Conservation (phyloP, 2,888 invertebrate genomes). For the Perizoma flavofasciatum region DNA sequence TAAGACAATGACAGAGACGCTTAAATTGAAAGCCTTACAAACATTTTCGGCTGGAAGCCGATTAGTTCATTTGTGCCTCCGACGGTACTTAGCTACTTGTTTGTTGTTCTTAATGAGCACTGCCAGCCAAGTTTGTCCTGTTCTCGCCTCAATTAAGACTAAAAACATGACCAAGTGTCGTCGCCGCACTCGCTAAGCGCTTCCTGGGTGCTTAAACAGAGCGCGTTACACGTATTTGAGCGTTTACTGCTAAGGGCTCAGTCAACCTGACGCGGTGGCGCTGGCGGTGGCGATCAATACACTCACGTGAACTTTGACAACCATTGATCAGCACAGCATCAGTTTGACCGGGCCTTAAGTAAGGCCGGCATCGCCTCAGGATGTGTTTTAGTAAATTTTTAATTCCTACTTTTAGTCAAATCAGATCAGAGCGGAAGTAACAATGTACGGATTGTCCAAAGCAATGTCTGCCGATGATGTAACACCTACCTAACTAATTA, state of each 20-base stretch:
- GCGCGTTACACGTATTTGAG: conserved; percentile 24
- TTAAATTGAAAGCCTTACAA: conserved; percentile 31
- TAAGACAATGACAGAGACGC: conserved; percentile 29
- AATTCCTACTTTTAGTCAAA: no score
- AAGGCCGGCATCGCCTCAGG: no score
- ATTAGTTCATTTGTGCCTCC: conserved; percentile 65
- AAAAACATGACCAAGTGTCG: conserved; percentile 75
- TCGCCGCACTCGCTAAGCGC: conserved; percentile 44
- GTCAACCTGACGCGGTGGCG: no score
- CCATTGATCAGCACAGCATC: no score
- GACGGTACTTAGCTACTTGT: conserved; percentile 76
- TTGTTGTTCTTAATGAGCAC: conserved; percentile 82
- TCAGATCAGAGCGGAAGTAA: no score
- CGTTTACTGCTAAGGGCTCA: conserved; percentile 14
- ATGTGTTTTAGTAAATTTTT: no score
- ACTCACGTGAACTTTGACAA: no score
- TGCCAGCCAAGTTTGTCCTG: conserved; percentile 75
- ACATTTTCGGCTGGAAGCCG: conserved; percentile 62
- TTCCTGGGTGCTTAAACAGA: conserved; percentile 12
- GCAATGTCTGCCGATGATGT: no score
- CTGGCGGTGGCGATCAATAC: no score
- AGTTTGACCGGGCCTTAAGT: no score
- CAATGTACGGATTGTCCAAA: no score
- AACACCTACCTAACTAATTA: no score
- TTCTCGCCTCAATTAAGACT: conserved; percentile 80